These are phyloP conservation scores for Sebastolobus altivelis DNA, from an alignment of 2,797 vertebrate species.

Conservation along the genomic window DNA sequence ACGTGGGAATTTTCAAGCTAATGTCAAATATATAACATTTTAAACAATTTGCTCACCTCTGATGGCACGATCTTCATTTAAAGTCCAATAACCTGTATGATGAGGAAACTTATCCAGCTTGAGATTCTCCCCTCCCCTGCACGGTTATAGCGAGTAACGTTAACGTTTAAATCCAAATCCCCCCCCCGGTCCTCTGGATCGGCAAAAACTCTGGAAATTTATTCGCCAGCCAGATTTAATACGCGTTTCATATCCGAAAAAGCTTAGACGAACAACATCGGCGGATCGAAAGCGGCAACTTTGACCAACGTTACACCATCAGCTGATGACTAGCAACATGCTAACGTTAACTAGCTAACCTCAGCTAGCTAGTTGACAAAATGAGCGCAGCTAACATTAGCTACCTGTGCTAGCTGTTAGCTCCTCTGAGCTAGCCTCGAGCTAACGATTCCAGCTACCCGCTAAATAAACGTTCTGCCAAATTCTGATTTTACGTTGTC, in stretches of 20 bases:
- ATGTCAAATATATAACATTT: not conserved
- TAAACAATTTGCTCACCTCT: constrained; percentile 81
- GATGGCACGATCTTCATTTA: constrained; percentile 91
- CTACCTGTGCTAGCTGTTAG: constrained; percentile 73
- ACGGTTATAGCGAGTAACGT: constrained; percentile 79
- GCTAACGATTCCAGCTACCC: constrained; percentile 79
- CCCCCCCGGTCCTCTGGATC: constrained; percentile 60
- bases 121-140: constrained; percentile 83
- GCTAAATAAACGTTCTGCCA: constrained; percentile 81
- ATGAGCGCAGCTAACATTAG: constrained; percentile 74
- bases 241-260: constrained; percentile 51
- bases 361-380: constrained; percentile 57
- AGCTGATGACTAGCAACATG: constrained; percentile 81
- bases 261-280: constrained; percentile 49
- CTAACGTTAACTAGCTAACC: constrained; percentile 77
- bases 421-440: constrained; percentile 72
- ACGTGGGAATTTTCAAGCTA: not conserved
- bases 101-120: constrained; percentile 89
- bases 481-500: constrained; percentile 71
- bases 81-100: constrained; percentile 88
- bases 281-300: constrained; percentile 45
- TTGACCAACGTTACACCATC: constrained; percentile 67
- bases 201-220: constrained; percentile 66
- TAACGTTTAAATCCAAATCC: constrained; percentile 75
- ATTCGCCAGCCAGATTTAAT: constrained; percentile 63